Evolutionary conservation across 2,888 invertebrate species (phyloP).

Genomic region (Agrilus cyanescens): DNA sequence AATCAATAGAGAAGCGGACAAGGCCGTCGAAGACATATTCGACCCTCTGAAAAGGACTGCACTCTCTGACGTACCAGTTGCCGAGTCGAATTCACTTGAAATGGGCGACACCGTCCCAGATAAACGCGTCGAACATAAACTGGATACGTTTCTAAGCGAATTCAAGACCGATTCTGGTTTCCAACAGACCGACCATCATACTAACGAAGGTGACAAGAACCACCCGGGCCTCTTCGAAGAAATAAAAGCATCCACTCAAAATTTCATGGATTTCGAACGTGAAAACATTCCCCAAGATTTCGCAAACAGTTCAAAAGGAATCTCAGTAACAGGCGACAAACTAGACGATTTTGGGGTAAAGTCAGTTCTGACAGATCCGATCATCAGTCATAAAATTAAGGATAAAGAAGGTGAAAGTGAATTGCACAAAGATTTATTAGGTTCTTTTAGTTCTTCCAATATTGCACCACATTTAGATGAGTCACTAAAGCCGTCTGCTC

Average conservation of each 20-base stretch:
- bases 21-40: conserved; percentile 18
- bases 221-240: conserved; percentile 13
- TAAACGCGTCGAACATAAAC: conserved; percentile 26
- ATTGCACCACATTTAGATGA: neutral
- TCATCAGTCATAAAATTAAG: neutral
- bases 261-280: conserved; percentile 30
- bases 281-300: conserved; percentile 13
- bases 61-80: conserved; percentile 15
- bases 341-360: neutral
- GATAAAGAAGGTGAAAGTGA: too few species aligned
- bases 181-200: conserved; percentile 15
- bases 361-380: neutral
- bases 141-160: conserved; percentile 28
- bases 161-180: conserved; percentile 9
- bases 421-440: too few species aligned
- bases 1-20: conserved; percentile 31
- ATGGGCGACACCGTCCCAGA: conserved; percentile 31
- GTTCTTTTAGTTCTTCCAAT: neutral
- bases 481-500: too few species aligned
- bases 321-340: neutral
- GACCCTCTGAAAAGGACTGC: conserved; percentile 11
- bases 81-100: conserved; percentile 31
- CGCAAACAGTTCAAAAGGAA: conserved; percentile 1
- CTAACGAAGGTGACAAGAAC: conserved; percentile 10
- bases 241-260: conserved; percentile 22